These are phyloP conservation scores for Achatina immaculata DNA, from an alignment of 1,140 invertebrate species.

Conservation along the genomic window DNA sequence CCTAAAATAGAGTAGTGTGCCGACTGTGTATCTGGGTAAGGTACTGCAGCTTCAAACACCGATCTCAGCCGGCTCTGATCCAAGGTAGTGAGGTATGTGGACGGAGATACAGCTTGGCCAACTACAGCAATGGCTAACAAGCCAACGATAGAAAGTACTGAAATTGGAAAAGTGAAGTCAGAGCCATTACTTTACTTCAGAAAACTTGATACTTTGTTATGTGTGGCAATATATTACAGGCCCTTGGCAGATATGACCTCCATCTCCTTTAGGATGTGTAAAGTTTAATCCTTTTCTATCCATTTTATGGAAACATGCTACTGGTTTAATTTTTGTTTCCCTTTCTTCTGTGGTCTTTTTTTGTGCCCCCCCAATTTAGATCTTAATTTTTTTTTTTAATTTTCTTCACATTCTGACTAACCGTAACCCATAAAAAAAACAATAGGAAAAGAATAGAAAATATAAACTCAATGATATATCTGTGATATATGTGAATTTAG, in stretches of 20 bases:
- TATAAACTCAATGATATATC: too few species aligned
- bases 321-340: not conserved
- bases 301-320: not conserved
- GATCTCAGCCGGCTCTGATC: constrained; percentile 74
- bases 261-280: not conserved
- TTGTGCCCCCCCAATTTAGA: too few species aligned
- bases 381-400: too few species aligned
- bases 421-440: too few species aligned
- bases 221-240: not conserved
- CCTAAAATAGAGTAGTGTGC: constrained; percentile 76
- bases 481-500: too few species aligned
- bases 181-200: not conserved
- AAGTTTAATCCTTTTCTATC: not conserved
- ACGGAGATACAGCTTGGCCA: constrained; percentile 68
- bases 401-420: too few species aligned
- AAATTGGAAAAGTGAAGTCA: constrained; percentile 36
- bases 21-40: constrained; percentile 72
- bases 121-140: constrained; percentile 66
- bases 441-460: too few species aligned
- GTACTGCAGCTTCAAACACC: constrained; percentile 74
- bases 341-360: not conserved
- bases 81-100: constrained; percentile 74
- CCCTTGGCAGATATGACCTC: not conserved
- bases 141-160: constrained; percentile 60
- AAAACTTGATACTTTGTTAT: not conserved